A percentile compares a stretch with the other conserved stretches of the same genome.
Conservation (phyloP, 2,113 vertebrate genomes). For the Todiramphus chloris region DNA sequence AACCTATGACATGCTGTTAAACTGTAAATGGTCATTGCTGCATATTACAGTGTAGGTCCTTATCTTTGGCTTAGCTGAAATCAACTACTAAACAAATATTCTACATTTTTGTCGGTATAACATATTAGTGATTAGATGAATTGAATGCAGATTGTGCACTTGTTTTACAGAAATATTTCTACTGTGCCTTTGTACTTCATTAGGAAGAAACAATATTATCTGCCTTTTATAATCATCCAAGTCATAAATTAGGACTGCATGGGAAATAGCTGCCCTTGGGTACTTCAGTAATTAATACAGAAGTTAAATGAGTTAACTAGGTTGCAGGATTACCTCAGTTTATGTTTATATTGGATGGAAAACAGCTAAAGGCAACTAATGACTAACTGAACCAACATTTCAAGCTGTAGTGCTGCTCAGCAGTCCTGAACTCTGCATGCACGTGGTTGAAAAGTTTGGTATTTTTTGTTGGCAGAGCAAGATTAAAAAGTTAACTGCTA, state of each 20-base stretch:
- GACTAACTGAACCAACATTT: not conserved
- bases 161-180: constrained; percentile 47
- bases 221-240: constrained; percentile 23
- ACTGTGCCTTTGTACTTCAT: constrained; percentile 30
- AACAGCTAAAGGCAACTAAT: constrained; percentile 49
- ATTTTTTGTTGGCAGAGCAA: not conserved
- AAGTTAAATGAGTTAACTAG: constrained; percentile 59
- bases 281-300: constrained; percentile 67
- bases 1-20: not conserved
- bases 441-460: not conserved
- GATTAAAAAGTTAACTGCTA: not conserved
- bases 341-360: constrained; percentile 58
- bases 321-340: constrained; percentile 55
- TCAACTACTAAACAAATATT: not conserved
- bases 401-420: not conserved
- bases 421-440: not conserved
- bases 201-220: constrained; percentile 20
- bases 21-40: not conserved
- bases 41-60: not conserved
- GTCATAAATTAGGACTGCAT: constrained; percentile 41
- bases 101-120: not conserved
- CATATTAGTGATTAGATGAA: not conserved
- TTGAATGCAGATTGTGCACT: constrained; percentile 41
- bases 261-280: constrained; percentile 57
- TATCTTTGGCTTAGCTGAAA: not conserved